Base-by-base conservation (phyloP, 2,113 vertebrate genomes). In the Pomatostomus ruficeps region DNA sequence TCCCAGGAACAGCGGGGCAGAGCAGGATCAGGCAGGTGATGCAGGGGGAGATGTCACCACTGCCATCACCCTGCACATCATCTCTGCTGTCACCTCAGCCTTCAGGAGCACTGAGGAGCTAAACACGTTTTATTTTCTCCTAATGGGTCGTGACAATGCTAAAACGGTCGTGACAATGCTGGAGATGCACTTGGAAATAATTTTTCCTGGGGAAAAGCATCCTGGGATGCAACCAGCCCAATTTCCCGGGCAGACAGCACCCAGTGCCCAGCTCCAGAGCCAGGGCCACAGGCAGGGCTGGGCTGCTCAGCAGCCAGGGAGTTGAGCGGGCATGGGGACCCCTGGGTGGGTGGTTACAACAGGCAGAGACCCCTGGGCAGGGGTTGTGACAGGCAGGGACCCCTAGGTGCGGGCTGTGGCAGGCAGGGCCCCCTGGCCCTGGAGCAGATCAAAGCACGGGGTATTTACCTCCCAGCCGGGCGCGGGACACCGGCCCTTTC, bases 361-460 rank as follows among this genome's bases (percentile, higher is more conserved):
- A 81, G 65, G 89, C 86, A 72, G 78, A 57, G 84, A 35, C 83
- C 71, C 85, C 73, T 46, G 81, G 42, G 35, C 1, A 2, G n/a
- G n/a, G 65, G 84, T 88, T 91, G 70, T 77, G 45, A 54, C 52
- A 72, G 70, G 85, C 85, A 76, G 67, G 62, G 75, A 19, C 75
- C 52, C 88, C 59, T 46, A 20, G 45, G 45, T 20, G 20, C 20
- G 45, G 45, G 45, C 80, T 88, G 59, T 88, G 66, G 75, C 67
- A 86, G 79, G 92, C 94, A 89, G 74, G 74, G 84, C 18, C 84
- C 57, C 70, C 23, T 70, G 2, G 48, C 63, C 92, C 87, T 57
- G 52, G 92, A 93, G 87, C 63, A 95, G 92, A 97, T 96, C 96
- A 97, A 96, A 97, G 96, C 46, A 5, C 12, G 20, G 92, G 76